Conservation (phyloP, 2,888 invertebrate species). For the Carcina quercana region DNA sequence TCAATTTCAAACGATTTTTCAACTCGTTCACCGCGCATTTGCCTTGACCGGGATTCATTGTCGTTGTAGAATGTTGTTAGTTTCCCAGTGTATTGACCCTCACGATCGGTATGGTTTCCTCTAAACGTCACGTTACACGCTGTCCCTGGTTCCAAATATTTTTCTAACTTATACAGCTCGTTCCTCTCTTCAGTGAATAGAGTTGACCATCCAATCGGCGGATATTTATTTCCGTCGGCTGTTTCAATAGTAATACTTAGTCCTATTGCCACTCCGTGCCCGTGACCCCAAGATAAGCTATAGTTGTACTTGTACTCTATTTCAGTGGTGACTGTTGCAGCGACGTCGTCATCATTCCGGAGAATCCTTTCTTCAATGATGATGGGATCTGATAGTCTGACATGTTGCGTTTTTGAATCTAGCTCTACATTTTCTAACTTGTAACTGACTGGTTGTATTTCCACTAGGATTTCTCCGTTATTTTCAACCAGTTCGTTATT, state of each 20-base stretch:
- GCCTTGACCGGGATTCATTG: slow-evolving; percentile 70
- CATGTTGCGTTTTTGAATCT: slow-evolving; percentile 67
- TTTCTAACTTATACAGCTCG: slow-evolving; percentile 74
- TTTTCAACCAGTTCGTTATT: slow-evolving; percentile 71
- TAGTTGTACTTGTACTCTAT: slow-evolving; percentile 82
- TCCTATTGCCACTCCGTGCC: slow-evolving; percentile 81
- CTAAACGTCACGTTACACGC: slow-evolving; percentile 86
- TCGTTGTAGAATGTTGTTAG: slow-evolving; percentile 81
- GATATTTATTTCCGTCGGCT: slow-evolving; percentile 71
- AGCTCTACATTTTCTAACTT: slow-evolving; percentile 80
- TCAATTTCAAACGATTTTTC: slow-evolving; percentile 82
- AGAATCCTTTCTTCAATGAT: slow-evolving; percentile 69
- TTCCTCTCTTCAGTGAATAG: slow-evolving; percentile 70
- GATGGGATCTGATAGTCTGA: slow-evolving; percentile 60
- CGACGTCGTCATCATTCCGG: slow-evolving; percentile 70
- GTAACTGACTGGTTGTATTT: slow-evolving; percentile 86
- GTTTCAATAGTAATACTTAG: slow-evolving; percentile 78
- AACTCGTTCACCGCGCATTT: slow-evolving; percentile 76
- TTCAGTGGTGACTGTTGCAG: slow-evolving; percentile 80
- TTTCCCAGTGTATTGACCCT: slow-evolving; percentile 83
- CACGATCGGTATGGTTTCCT: slow-evolving; percentile 82
- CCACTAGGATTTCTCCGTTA: slow-evolving; percentile 84
- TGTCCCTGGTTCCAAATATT: slow-evolving; percentile 83
- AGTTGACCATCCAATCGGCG: slow-evolving; percentile 82
- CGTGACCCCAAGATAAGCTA: slow-evolving; percentile 86